These are phyloP conservation scores for Crotalus tigris DNA, from an alignment of 2,113 vertebrate genomes.

Conservation along the genomic window DNA sequence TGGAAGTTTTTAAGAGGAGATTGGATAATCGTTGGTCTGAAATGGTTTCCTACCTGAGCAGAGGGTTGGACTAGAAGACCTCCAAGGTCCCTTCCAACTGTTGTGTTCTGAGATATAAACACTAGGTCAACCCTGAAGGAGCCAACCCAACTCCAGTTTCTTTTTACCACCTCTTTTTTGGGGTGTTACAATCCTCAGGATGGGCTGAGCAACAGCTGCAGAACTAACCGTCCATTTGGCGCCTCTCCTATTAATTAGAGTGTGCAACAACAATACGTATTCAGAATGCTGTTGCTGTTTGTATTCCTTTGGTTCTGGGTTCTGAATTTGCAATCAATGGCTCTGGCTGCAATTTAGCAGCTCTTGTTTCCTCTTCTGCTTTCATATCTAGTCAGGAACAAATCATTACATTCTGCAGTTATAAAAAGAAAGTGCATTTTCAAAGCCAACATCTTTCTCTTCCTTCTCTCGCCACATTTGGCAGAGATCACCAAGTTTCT, in stretches of 20 bases:
- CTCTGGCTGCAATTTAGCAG: slow-evolving; percentile 46
- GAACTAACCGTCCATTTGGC: slow-evolving; percentile 67
- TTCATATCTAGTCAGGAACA: slow-evolving; percentile 47
- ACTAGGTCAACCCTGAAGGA: slow-evolving; percentile 13
- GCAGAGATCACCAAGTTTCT: neutral
- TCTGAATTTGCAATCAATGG: slow-evolving; percentile 58
- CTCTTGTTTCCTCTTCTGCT: slow-evolving; percentile 12
- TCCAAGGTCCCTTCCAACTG: neutral
- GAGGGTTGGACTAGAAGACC: neutral
- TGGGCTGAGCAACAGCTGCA: slow-evolving; percentile 58
- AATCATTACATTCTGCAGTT: slow-evolving; percentile 35
- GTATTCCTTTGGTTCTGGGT: neutral
- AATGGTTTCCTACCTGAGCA: too few species aligned
- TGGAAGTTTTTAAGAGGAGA: too few species aligned
- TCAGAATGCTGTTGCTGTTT: slow-evolving; percentile 47
- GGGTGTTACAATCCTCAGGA: slow-evolving; percentile 58
- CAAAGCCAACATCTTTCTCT: neutral
- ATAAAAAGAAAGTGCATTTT: neutral
- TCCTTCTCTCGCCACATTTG: neutral
- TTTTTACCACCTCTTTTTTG: slow-evolving; percentile 55
- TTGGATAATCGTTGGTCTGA: too few species aligned
- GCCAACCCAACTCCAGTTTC: slow-evolving; percentile 50
- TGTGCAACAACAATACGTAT: slow-evolving; percentile 64
- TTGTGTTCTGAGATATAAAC: neutral
- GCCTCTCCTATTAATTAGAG: slow-evolving; percentile 67